These are phyloP conservation scores for Corvus moneduloides DNA, from an alignment of 2,113 vertebrate species.

Conservation along the genomic window DNA sequence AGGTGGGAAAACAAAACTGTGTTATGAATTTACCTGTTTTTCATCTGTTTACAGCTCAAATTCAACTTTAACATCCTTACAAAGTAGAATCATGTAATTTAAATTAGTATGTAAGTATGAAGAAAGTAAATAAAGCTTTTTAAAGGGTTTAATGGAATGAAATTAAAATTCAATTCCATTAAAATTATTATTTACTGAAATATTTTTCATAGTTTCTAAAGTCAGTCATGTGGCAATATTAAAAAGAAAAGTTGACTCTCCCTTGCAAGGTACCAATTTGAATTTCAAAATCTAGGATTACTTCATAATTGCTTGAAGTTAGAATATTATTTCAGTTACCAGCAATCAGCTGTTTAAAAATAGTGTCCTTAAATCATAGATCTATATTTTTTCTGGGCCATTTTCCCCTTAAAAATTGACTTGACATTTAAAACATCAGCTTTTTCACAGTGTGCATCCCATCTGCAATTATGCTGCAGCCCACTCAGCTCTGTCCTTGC, in stretches of 20 bases:
- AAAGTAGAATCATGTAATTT: neutral
- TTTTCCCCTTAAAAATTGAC: constrained; percentile 56
- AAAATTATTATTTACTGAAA: neutral
- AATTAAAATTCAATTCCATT: neutral
- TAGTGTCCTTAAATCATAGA: constrained; percentile 26
- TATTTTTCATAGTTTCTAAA: neutral
- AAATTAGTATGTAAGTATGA: neutral
- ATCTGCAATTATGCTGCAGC: constrained; percentile 50
- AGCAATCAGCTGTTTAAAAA: constrained; percentile 59
- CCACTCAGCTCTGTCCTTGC: constrained; percentile 16
- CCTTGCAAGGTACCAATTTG: neutral
- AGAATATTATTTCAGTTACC: constrained; percentile 25
- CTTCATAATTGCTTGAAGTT: constrained; percentile 10
- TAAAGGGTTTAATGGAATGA: neutral
- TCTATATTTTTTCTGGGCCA: constrained; percentile 18
- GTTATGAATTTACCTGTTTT: neutral
- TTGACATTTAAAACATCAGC: constrained; percentile 69
- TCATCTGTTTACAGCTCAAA: neutral
- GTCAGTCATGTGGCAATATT: neutral
- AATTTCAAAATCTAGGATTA: constrained; percentile 12
- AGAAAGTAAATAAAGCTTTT: neutral
- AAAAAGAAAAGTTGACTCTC: neutral
- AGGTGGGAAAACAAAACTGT: neutral
- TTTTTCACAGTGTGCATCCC: constrained; percentile 52
- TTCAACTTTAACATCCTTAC: neutral